phyloP scores from a whole-genome alignment of 1,140 invertebrate genomes.

The Pseudomyrmex dendroicus region DNA sequence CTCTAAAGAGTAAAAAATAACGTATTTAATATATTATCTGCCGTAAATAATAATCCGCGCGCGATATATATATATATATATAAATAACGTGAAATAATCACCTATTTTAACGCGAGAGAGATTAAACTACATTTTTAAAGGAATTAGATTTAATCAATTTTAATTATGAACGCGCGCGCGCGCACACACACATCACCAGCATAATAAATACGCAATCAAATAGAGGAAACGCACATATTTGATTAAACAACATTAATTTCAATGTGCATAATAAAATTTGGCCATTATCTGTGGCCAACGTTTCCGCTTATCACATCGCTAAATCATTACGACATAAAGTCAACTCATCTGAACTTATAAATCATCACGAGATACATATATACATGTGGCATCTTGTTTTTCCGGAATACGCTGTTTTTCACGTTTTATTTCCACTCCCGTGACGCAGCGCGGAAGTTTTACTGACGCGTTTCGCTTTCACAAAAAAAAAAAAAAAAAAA shows the following conservation, averaged over 20 bases:
- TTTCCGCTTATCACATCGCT: neutral
- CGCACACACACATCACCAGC: too few relatives aligned
- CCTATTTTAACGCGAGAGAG: neutral
- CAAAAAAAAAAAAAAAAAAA: neutral
- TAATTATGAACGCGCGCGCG: too few relatives aligned
- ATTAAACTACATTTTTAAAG: neutral
- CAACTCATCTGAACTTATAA: conserved; percentile 25
- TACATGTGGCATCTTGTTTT: neutral
- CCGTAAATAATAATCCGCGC: neutral
- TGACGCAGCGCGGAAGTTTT: neutral
- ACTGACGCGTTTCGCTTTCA: neutral
- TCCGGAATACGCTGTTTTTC: conserved; percentile 7
- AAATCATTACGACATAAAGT: neutral
- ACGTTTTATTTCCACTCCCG: neutral
- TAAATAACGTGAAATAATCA: neutral
- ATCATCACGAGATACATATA: neutral
- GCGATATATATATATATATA: neutral
- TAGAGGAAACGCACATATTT: neutral
- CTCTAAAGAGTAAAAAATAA: too few relatives aligned
- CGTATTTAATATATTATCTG: neutral
- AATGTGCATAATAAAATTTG: conserved; percentile 14
- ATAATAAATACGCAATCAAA: neutral
- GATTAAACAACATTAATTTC: conserved; percentile 10
- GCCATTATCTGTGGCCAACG: neutral
- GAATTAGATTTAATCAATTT: neutral